Evolutionary conservation across 2,888 invertebrate genomes (phyloP).

Genomic region (Philhelius pedissequus): DNA sequence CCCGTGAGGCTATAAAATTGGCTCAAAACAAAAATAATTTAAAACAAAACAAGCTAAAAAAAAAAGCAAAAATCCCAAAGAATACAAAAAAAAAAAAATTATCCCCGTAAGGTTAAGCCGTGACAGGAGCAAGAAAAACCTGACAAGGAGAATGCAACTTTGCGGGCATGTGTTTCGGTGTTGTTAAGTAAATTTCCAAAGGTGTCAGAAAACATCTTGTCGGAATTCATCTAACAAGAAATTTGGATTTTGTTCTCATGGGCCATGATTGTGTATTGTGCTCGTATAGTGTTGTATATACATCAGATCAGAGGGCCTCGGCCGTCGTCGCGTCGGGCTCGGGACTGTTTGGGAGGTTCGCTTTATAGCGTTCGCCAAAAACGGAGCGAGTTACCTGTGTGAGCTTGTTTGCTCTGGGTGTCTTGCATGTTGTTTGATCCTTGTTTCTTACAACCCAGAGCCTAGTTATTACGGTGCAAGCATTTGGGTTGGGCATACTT

Average conservation of each 20-base stretch:
- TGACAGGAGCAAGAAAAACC: conserved; percentile 69
- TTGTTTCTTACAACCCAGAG: conserved; percentile 66
- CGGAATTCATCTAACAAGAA: conserved; percentile 80
- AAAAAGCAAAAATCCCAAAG: conserved; percentile 16
- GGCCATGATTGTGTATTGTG: not conserved
- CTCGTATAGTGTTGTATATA: no score
- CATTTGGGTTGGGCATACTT: conserved; percentile 69
- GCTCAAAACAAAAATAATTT: conserved; percentile 39
- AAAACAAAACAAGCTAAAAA: conserved; percentile 37
- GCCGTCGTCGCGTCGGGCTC: not conserved
- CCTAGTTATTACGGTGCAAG: conserved; percentile 68
- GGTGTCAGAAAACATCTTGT: conserved; percentile 80
- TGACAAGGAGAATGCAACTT: conserved; percentile 68
- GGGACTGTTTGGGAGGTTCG: conserved; percentile 31
- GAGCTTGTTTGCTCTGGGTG: conserved; percentile 68
- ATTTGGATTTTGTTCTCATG: conserved; percentile 77
- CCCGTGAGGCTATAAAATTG: conserved; percentile 45
- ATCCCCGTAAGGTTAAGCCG: conserved; percentile 67
- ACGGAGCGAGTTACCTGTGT: conserved; percentile 56
- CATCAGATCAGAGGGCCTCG: conserved; percentile 17
- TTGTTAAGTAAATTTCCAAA: conserved; percentile 74
- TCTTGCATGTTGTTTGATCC: conserved; percentile 68
- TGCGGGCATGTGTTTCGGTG: conserved; percentile 65
- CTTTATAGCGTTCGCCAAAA: conserved; percentile 10
- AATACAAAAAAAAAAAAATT: conserved; percentile 4